Evolutionary conservation across 2,888 invertebrate species (phyloP), one percentile per base, ranked within the genome.

Genomic region (Salticus scenicus): DNA sequence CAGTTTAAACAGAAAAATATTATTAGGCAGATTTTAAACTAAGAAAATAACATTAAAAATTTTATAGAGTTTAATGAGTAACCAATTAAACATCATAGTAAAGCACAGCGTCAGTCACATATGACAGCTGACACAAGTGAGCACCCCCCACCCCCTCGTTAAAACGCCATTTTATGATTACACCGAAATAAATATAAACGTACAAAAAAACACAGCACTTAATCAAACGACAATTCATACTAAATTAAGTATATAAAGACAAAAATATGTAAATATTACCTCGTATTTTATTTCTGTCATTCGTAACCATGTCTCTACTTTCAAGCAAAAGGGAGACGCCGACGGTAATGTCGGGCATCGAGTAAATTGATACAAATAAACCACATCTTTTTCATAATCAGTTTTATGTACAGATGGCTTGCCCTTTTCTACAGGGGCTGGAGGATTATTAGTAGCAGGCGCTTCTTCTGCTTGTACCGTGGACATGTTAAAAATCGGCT

Each of bases 261-360:
- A 67, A 10, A 67, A n/a, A n/a, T n/a, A 33, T 0, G 14, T 33
- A 33, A 33, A 33, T n/a, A n/a, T n/a, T 93, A 97, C 97, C 96
- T 97, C 97, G 92, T 97, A 98, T 93, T 96, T 96, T 91, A 97
- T 94, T 91, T 95, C 96, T 90, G 95, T 95, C 90, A 98, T 94
- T 91, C 98, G 94, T 89, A 98, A 94, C 97, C 97, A 98, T 90
- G 97, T 97, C 93, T 98, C 98, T 90, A 97, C 96, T 94, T 98
- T 98, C 91, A 98, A 94, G 93, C 97, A 97, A 92, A 95, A 97
- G 84, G 97, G 96, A 89, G 97, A 97, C 90, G 96, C 93, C 88
- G 97, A 97, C 87, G 97, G 97, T 91, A 97, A 93, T 91, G 96
- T 93, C 89, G 97, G 96, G 89, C 96, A 96, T 91, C 98, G 94